Conservation (phyloP, 2,888 invertebrate genomes). For the Teleogryllus oceanicus region DNA sequence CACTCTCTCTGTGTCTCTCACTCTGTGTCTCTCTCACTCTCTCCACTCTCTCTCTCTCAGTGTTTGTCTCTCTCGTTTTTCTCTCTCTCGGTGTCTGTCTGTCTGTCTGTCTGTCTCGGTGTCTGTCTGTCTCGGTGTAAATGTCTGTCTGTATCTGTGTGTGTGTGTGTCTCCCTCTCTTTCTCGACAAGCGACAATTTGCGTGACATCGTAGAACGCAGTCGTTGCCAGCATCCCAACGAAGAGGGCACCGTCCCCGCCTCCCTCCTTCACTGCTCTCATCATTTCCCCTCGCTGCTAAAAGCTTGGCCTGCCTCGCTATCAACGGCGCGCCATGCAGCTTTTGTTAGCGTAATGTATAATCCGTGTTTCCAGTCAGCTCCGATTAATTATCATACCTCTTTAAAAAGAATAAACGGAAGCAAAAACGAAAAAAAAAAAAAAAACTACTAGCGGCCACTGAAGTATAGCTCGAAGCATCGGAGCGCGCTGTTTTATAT, state of each 20-base stretch:
- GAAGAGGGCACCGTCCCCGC: background rate
- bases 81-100: too few species aligned
- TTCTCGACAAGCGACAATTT: too few species aligned
- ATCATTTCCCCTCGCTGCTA: background rate
- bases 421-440: slow-evolving; percentile 23
- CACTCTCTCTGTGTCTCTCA: too few species aligned
- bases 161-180: too few species aligned
- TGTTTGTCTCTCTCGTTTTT: too few species aligned
- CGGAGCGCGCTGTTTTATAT: background rate
- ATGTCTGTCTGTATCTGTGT: too few species aligned
- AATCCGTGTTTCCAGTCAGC: slow-evolving; percentile 34
- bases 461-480: slow-evolving; percentile 12
- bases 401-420: slow-evolving; percentile 21
- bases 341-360: slow-evolving; percentile 31
- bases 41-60: too few species aligned
- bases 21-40: too few species aligned
- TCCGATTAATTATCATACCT: slow-evolving; percentile 33
- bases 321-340: background rate
- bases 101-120: too few species aligned
- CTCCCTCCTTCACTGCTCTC: background rate
- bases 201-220: too few species aligned
- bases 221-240: too few species aligned
- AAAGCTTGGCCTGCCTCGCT: slow-evolving; percentile 18
- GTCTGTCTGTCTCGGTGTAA: too few species aligned
- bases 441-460: background rate